Conservation (phyloP, 2,888 invertebrate genomes). For the Mamestra brassicae region DNA sequence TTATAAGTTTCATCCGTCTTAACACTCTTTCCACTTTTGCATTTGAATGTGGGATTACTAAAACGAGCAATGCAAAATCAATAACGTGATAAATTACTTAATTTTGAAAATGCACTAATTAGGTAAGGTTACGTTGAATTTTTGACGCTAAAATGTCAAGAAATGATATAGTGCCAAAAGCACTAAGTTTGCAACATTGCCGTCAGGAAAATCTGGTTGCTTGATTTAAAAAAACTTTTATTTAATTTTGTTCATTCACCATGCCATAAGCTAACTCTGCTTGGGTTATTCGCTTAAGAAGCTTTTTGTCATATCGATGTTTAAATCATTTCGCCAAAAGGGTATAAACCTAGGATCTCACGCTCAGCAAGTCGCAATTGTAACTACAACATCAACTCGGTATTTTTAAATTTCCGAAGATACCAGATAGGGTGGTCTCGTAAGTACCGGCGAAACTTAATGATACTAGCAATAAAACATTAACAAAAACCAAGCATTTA, state of each 20-base stretch:
- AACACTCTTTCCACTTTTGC: too few species aligned
- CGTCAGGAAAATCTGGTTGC: background rate
- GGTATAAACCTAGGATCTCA: background rate
- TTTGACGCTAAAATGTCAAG: too few species aligned
- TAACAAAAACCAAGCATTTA: constrained; percentile 49
- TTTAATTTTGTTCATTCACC: background rate
- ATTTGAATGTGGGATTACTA: too few species aligned
- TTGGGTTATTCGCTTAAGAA: background rate
- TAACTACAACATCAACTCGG: background rate
- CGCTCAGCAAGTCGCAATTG: background rate
- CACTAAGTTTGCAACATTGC: background rate
- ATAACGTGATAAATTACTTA: too few species aligned
- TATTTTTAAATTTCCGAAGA: background rate
- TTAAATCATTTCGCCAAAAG: background rate
- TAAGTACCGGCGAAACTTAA: constrained; percentile 29
- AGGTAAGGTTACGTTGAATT: too few species aligned
- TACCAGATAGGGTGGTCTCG: constrained; percentile 35
- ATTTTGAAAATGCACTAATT: too few species aligned
- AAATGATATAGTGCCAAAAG: too few species aligned
- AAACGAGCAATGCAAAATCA: too few species aligned
- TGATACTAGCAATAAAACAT: constrained; percentile 46
- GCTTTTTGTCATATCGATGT: background rate
- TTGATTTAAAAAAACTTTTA: too few species aligned
- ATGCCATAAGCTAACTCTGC: background rate
- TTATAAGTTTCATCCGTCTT: too few species aligned